These are phyloP conservation scores for Myotis yumanensis DNA, from an alignment of 2,113 vertebrate genomes.

Conservation along the genomic window DNA sequence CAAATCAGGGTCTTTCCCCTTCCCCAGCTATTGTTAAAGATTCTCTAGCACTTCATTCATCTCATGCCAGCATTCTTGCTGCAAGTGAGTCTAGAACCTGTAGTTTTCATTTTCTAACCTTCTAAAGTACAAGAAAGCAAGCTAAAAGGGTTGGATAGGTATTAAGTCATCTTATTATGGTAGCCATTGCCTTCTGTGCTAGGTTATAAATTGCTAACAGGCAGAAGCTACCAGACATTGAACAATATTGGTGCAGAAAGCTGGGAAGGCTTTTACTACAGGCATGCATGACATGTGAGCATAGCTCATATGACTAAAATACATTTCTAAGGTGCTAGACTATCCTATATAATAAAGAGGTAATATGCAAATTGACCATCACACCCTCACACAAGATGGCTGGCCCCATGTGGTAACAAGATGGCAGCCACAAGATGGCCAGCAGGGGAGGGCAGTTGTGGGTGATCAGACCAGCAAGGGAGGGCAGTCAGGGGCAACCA, in stretches of 20 bases:
- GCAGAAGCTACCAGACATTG: neutral
- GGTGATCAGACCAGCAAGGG: too few relatives aligned
- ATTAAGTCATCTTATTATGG: conserved; percentile 1
- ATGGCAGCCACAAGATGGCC: too few relatives aligned
- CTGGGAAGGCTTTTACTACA: conserved; percentile 21
- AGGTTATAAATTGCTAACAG: conserved; percentile 47
- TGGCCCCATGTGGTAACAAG: too few relatives aligned
- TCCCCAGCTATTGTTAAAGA: neutral
- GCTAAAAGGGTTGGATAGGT: neutral
- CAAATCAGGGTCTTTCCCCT: neutral
- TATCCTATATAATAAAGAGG: neutral
- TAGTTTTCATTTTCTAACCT: conserved; percentile 42
- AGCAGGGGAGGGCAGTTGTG: too few relatives aligned
- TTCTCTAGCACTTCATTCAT: neutral
- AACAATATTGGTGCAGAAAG: neutral
- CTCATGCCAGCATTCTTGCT: neutral
- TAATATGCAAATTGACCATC: too few relatives aligned
- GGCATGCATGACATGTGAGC: neutral
- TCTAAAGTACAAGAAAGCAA: conserved; percentile 44
- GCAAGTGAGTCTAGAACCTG: conserved; percentile 37
- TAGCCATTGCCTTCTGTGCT: neutral
- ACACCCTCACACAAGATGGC: too few relatives aligned
- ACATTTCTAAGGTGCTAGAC: conserved; percentile 34
- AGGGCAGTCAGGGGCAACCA: too few relatives aligned
- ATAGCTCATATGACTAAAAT: conserved; percentile 2